These are phyloP conservation scores for Gnathonemus echidnorhynchus DNA, from an alignment of 2,113 vertebrate genomes.

Conservation along the genomic window DNA sequence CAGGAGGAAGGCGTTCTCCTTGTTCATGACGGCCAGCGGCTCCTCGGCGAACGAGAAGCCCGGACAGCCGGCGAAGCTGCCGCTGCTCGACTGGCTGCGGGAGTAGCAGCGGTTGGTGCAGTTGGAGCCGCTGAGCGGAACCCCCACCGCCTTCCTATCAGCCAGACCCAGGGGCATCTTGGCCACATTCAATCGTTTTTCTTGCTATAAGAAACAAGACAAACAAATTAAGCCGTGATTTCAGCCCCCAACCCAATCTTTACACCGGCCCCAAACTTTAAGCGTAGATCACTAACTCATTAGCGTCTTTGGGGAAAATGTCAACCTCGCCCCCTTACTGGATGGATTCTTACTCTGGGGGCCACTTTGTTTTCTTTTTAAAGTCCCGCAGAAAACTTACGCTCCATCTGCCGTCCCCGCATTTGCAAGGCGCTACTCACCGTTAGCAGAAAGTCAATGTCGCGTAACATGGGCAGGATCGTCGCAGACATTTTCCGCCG, in stretches of 20 bases:
- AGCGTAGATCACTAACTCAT: background rate
- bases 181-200: slow-evolving; percentile 79
- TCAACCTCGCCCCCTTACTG: background rate
- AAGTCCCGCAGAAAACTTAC: background rate
- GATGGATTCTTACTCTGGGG: background rate
- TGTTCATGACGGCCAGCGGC: slow-evolving; percentile 56
- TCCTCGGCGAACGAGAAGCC: slow-evolving; percentile 54
- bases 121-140: slow-evolving; percentile 65
- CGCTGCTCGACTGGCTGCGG: slow-evolving; percentile 77
- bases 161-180: slow-evolving; percentile 75
- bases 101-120: slow-evolving; percentile 69
- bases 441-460: slow-evolving; percentile 92
- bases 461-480: slow-evolving; percentile 87
- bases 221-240: background rate
- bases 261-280: background rate
- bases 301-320: background rate
- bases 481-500: slow-evolving; percentile 76
- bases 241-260: background rate
- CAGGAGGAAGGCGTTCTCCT: slow-evolving; percentile 72
- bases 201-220: slow-evolving; percentile 56
- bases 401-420: background rate
- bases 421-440: slow-evolving; percentile 48
- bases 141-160: slow-evolving; percentile 77
- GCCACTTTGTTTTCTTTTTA: background rate
- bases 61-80: slow-evolving; percentile 70